Base-by-base conservation (phyloP, 35 echinoderm and acorn worm genomes). In the Ptychodera flava region DNA sequence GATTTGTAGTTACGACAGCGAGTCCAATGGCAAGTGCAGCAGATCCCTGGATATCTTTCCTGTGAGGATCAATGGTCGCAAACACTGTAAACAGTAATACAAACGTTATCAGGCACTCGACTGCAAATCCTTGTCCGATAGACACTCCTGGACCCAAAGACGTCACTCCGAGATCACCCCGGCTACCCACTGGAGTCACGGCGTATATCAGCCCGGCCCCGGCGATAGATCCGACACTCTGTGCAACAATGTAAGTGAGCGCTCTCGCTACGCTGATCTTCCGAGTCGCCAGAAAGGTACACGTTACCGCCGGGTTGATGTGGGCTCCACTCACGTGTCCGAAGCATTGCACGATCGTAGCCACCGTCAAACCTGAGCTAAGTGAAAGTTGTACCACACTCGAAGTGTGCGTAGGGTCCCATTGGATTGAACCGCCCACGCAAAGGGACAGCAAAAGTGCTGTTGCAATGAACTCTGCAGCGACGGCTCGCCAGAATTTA, bases 311-410 rank as follows among this genome's bases (percentile, higher is more conserved):
- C 0, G 95, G 95, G 78, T 97, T 97, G 27, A 97, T 78, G 33
- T 97, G 92, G 0, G 89, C 95, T 16, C 95, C 95, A 32, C 95
- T 97, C 35, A 97, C 91, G 79, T 97, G 95, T 1, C 89, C 92
- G 28, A 89, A 91, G 37, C 86, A 85, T 35, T 94, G 92, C 10
- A 97, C 88, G 34, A 97, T 86, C 16, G 95, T 97, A 22, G 95
- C 95, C 33, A 97, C 89, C 16, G 83, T 80, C 0, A 97, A 76
- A 22, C 95, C 95, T 80, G 91, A 93, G 1, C 92, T 88, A 1
- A 97, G 78, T 31, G 92, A 64, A 33, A 97, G 93, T 76, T 88
- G 85, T 1, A 97, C 80, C 1, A 84, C 35, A 77, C 83, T 81
- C 0, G 86, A 29, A 29, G 33, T 82, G 53, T 29, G 28, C 16